Evolutionary conservation across 35 echinoderm and acorn worm genomes (phyloP).

Genomic region (Diadema setosum): DNA sequence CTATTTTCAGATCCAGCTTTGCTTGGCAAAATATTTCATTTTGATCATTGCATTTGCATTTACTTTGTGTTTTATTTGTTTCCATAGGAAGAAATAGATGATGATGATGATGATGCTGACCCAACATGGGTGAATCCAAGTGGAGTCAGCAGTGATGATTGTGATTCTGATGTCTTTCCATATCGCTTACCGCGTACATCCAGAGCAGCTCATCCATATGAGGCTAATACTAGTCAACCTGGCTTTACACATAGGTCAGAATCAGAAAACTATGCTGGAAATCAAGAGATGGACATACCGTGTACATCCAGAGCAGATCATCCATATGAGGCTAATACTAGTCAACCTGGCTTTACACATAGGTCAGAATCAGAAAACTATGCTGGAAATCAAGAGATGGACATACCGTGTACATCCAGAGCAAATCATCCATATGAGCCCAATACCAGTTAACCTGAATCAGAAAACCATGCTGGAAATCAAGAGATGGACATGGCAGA

Average conservation of each 20-base stretch:
- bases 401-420: too few species aligned
- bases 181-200: not conserved
- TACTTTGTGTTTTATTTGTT: not conserved
- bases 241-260: too few species aligned
- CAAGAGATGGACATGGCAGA: not conserved
- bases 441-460: too few species aligned
- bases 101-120: not conserved
- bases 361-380: not conserved
- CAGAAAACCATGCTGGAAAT: not conserved
- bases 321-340: not conserved
- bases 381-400: not conserved
- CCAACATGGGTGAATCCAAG: not conserved
- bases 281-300: not conserved
- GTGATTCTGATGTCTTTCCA: not conserved
- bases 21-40: too few species aligned
- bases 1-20: too few species aligned
- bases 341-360: too few species aligned
- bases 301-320: not conserved
- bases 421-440: too few species aligned
- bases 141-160: not conserved
- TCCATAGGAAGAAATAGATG: not conserved
- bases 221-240: not conserved
- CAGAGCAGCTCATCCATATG: not conserved
- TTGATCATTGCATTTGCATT: slow-evolving; percentile 5
- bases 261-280: not conserved